phyloP scores from a whole-genome alignment of 2,113 vertebrate species.

The Vulpes ferrilata region DNA sequence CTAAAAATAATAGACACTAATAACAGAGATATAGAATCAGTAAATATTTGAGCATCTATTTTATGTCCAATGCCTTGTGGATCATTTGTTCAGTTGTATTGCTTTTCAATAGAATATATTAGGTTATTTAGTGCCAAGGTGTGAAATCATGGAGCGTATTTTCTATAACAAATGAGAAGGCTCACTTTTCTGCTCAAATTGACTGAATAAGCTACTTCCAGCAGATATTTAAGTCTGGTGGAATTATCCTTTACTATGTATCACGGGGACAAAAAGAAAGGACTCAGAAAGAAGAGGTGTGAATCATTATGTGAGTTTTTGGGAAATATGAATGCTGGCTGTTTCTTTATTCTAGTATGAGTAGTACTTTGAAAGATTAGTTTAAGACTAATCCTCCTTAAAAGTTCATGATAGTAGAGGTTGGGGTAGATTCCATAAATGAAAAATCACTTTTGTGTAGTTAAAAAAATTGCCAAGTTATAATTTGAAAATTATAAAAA shows the following conservation, averaged over 20 bases:
- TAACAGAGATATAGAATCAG: slow-evolving; percentile 22
- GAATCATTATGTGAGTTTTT: not conserved
- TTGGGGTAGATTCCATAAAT: not conserved
- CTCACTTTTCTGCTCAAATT: slow-evolving; percentile 27
- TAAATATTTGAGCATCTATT: slow-evolving; percentile 57
- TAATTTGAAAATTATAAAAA: slow-evolving; percentile 54
- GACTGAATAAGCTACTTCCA: not conserved
- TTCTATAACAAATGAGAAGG: not conserved
- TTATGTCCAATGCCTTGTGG: not conserved
- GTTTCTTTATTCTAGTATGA: slow-evolving; percentile 40
- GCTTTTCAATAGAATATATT: slow-evolving; percentile 35
- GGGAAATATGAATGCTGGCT: not conserved
- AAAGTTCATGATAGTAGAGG: not conserved
- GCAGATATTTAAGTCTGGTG: not conserved
- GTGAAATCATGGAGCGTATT: not conserved
- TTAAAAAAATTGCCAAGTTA: slow-evolving; percentile 42
- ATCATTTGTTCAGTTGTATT: slow-evolving; percentile 31
- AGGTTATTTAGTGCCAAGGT: not conserved
- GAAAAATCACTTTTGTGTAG: not conserved
- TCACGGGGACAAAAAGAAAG: slow-evolving; percentile 14
- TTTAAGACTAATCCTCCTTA: slow-evolving; percentile 25
- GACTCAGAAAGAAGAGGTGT: not conserved
- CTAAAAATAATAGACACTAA: not conserved
- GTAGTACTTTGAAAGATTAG: slow-evolving; percentile 61
- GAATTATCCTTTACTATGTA: slow-evolving; percentile 48